phyloP scores from a whole-genome alignment of 2,113 vertebrate species.

The Ardeotis arabs region DNA sequence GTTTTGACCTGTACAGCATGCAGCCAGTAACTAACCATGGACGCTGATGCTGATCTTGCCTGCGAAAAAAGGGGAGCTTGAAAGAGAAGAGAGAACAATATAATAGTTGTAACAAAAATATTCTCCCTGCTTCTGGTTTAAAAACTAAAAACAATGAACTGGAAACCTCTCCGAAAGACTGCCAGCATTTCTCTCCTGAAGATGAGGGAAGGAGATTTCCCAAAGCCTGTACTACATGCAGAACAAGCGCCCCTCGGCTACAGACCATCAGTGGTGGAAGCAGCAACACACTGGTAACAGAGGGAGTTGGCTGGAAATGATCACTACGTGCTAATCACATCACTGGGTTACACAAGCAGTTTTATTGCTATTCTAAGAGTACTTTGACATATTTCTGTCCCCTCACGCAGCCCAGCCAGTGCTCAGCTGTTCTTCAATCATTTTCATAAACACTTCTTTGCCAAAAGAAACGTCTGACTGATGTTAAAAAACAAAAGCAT shows the following conservation, averaged over 20 bases:
- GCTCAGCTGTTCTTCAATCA: not conserved
- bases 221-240: not conserved
- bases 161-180: not conserved
- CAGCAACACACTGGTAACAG: not conserved
- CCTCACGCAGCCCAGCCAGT: not conserved
- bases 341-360: not conserved
- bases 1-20: not conserved
- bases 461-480: not conserved
- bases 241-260: not conserved
- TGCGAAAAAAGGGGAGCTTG: not conserved
- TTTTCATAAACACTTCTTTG: not conserved
- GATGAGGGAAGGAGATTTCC: not conserved
- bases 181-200: not conserved
- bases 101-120: not conserved
- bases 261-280: rapidly evolving
- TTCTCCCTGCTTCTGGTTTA: not conserved
- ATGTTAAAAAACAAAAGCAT: not conserved
- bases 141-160: not conserved
- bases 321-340: not conserved
- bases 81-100: not conserved
- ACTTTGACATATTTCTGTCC: not conserved
- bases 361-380: conserved; percentile 46
- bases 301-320: not conserved
- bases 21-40: not conserved
- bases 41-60: not conserved